A percentile compares a stretch with the other conserved stretches of the same genome.
phyloP scores from a whole-genome alignment of 2,113 vertebrate species.

The Phalacrocorax brasilianus region DNA sequence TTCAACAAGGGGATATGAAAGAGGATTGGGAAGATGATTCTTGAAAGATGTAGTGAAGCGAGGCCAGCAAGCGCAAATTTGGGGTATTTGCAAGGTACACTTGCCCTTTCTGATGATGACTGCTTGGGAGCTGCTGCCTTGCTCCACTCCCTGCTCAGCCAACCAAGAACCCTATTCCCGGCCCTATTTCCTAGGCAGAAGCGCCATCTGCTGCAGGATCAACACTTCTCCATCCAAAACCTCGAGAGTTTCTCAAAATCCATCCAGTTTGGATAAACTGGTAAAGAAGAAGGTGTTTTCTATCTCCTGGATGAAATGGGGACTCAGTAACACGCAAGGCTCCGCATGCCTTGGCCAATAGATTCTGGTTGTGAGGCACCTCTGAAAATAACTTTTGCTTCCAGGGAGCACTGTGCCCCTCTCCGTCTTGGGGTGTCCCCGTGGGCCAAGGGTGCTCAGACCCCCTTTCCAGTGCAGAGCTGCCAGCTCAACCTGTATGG shows the following conservation, averaged over 20 bases:
- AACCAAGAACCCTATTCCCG: neutral
- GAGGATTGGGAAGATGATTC: neutral
- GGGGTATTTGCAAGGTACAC: neutral
- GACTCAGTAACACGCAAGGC: neutral
- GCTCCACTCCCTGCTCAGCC: accelerated
- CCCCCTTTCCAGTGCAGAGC: neutral
- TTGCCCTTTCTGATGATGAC: accelerated
- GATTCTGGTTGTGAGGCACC: neutral
- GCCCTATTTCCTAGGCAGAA: neutral
- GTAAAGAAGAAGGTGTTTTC: neutral
- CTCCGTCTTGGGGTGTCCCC: neutral
- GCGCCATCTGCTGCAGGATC: slow-evolving; percentile 23
- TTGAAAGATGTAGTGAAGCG: neutral
- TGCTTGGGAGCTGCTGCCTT: neutral
- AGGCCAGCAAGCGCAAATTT: neutral
- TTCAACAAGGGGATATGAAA: neutral
- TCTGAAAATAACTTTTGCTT: neutral
- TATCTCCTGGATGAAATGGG: neutral
- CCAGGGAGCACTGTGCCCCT: neutral
- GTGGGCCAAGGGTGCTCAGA: neutral
- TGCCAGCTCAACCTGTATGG: neutral
- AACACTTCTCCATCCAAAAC: neutral
- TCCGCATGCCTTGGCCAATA: neutral
- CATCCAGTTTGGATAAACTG: neutral
- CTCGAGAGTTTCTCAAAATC: neutral